Conservation (phyloP, 2,888 invertebrate species). For the Scrobipalpa costella region DNA sequence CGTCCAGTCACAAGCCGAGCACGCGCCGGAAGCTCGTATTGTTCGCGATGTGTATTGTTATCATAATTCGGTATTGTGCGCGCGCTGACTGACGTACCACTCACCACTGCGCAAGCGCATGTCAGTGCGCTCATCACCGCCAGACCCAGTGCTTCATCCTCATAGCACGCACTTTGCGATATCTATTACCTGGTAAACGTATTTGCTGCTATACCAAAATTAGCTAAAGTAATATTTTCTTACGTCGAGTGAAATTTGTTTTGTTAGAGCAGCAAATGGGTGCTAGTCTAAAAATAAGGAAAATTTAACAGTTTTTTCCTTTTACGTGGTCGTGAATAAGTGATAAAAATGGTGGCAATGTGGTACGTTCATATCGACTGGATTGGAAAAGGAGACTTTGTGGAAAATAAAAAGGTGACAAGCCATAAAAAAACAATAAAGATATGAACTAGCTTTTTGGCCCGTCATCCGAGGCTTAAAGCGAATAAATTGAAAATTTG, state of each 20-base stretch:
- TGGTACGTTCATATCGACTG: conserved; percentile 11
- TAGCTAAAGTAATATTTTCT: no score
- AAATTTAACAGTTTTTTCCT: no score
- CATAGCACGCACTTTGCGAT: no score
- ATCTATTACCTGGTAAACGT: no score
- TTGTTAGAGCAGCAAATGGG: no score
- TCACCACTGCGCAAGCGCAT: neutral
- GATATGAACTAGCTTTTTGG: neutral
- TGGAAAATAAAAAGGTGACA: conserved; percentile 11
- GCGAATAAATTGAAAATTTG: no score
- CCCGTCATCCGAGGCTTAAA: no score
- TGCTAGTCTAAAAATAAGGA: no score
- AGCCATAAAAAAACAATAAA: neutral
- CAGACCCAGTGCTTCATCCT: neutral
- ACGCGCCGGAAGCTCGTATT: conserved; percentile 54
- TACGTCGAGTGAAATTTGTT: no score
- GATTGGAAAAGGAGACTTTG: neutral
- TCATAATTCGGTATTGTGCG: conserved; percentile 63
- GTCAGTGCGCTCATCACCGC: conserved; percentile 29
- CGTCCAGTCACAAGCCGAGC: conserved; percentile 5
- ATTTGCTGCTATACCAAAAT: no score
- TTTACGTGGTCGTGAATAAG: no score
- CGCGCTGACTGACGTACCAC: conserved; percentile 28
- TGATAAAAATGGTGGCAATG: neutral
- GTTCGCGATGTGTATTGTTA: conserved; percentile 64